Percentiles rank a stretch among this genome's conserved stretches.
phyloP scores from a whole-genome alignment of 35 echinoderm and acorn worm species.

The Apostichopus japonicus region DNA sequence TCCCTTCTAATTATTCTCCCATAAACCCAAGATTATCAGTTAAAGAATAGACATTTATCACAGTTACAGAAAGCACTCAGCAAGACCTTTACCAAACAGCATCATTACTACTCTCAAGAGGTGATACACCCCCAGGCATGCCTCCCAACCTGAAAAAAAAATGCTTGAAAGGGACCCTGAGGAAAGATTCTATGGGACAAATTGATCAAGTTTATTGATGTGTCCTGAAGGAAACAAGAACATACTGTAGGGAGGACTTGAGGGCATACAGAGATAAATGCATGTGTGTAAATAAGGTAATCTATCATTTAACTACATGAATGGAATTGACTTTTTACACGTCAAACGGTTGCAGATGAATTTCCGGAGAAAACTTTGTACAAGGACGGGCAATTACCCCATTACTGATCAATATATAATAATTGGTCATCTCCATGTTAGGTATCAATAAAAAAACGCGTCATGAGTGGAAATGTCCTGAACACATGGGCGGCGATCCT shows the following conservation, averaged over 20 bases:
- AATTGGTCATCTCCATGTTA: no score
- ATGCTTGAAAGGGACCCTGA: background rate
- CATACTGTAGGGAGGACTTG: background rate
- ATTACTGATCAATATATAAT: background rate
- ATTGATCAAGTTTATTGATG: slow-evolving; percentile 5
- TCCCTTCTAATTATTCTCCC: background rate
- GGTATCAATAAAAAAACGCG: no score
- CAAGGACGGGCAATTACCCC: background rate
- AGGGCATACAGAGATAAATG: background rate
- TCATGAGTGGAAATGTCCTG: no score
- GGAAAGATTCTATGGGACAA: background rate
- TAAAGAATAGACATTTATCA: background rate
- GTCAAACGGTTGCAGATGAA: background rate
- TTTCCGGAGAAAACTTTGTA: background rate
- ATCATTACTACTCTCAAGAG: background rate
- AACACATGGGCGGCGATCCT: no score
- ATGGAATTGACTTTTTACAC: background rate
- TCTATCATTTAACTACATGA: background rate
- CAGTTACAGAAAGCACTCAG: background rate
- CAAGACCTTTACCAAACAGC: background rate
- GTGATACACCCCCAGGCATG: background rate
- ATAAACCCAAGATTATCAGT: background rate
- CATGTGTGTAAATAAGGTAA: background rate
- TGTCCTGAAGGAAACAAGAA: background rate
- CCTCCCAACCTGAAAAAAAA: background rate